Evolutionary conservation across 92 coral and sea anemone genomes (phyloP), one percentile per base, ranked within the genome.

Genomic region (Heteractis magnifica): DNA sequence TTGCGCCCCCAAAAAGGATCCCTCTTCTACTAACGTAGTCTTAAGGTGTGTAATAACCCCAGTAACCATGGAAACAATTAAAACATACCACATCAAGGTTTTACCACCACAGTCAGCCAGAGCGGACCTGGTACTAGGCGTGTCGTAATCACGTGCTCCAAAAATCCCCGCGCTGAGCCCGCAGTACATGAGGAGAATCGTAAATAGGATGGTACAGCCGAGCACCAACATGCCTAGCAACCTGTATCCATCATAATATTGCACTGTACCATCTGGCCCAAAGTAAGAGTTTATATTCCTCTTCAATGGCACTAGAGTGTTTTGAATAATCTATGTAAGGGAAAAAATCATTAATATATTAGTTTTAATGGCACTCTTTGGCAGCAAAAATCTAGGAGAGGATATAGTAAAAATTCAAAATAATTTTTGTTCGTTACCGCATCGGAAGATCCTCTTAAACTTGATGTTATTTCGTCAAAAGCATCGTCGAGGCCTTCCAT

Each of bases 91-190:
- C 86, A 91, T 91, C 12, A 91, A 84, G 11, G 92, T 85, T 71
- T 74, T 85, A 26, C 94, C 94, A 58, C 89, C 94, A 82, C 88
- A 82, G 83, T 91, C 83, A 48, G 94, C 88, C 68, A 84, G 81
- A 65, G 65, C 77, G 79, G 94, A 91, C 89, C 94, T 87, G 56
- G 94, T 88, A 53, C 94, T 91, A 14, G 94, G 94, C 59, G 94
- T 91, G 65, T 91, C 94, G 60, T 90, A 91, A 5, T 87, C 86
- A 82, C 90, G 90, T 85, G 92, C 79, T 34, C 94, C 97, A 50
- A 93, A 88, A 12, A 92, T 86, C 0, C 93, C 92, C 51, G 86
- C 86, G 16, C 79, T 82, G 74, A 86, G 82, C 79, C 86, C 84
- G 71, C 86, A 71, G 70, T 88, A 94, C 1, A 93, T 87, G 48